Conservation (phyloP, 1,140 invertebrate species). For the Bactericera cockerelli region DNA sequence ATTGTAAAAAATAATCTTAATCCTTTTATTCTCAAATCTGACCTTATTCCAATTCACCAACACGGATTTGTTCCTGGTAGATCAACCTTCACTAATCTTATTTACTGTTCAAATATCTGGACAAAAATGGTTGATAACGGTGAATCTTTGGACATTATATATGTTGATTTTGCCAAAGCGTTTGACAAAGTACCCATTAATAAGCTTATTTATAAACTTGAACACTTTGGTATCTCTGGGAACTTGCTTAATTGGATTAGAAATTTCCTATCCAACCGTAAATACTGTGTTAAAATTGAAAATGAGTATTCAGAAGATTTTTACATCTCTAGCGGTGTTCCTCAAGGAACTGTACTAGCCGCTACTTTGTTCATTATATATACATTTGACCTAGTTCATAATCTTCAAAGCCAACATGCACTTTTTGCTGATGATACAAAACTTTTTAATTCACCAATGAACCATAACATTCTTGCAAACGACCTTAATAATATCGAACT, state of each 20-base stretch:
- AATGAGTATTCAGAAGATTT: no score
- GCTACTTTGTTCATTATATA: constrained; percentile 12
- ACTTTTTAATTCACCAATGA: no score
- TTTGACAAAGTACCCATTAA: constrained; percentile 14
- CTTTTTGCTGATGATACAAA: no score
- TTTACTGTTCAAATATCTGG: background rate
- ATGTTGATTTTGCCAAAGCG: constrained; percentile 13
- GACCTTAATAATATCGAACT: no score
- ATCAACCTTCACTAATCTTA: background rate
- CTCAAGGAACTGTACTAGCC: constrained; percentile 12
- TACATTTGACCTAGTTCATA: no score
- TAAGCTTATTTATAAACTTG: constrained; percentile 7
- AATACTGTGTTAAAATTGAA: no score
- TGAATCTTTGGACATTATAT: constrained; percentile 8
- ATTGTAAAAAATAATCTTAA: constrained; percentile 19
- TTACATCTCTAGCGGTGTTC: constrained; percentile 9
- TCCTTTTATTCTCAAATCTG: constrained; percentile 18
- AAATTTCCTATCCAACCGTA: background rate
- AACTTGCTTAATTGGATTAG: background rate
- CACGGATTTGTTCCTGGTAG: constrained; percentile 21
- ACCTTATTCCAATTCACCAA: constrained; percentile 20
- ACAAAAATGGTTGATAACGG: background rate
- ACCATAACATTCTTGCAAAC: no score
- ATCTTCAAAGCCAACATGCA: no score
- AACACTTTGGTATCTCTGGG: background rate